Conservation (phyloP, 2,888 invertebrate genomes). For the Crepidodera aurea region DNA sequence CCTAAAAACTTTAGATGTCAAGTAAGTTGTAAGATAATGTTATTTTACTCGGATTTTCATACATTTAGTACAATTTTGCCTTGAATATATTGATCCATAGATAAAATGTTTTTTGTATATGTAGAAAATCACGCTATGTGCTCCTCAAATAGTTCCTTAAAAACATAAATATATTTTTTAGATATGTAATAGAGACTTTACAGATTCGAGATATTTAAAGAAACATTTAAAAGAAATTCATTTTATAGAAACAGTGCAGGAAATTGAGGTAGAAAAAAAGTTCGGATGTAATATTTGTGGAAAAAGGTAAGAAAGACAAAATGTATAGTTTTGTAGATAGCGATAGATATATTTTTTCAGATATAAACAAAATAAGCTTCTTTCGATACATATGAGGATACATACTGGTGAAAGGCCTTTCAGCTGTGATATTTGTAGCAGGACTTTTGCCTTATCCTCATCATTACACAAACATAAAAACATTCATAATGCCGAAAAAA, state of each 20-base stretch:
- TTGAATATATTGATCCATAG: background rate
- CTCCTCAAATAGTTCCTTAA: too few species aligned
- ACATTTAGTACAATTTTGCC: too few species aligned
- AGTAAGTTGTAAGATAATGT: conserved; percentile 41
- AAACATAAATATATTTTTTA: conserved; percentile 39
- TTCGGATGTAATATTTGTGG: conserved; percentile 57
- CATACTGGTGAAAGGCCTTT: conserved; percentile 59
- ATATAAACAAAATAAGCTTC: conserved; percentile 56
- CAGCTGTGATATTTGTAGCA: conserved; percentile 58
- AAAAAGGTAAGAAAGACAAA: conserved; percentile 58
- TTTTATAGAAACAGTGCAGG: conserved; percentile 44
- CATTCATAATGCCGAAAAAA: conserved; percentile 54
- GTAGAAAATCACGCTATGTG: too few species aligned
- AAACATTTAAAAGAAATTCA: conserved; percentile 54
- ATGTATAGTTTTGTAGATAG: background rate
- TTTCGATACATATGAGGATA: conserved; percentile 55
- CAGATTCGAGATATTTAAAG: conserved; percentile 52
- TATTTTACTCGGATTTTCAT: background rate
- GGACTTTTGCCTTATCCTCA: conserved; percentile 57
- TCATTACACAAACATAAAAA: conserved; percentile 57
- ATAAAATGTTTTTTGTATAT: too few species aligned
- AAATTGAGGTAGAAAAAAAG: conserved; percentile 51
- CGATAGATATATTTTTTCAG: conserved; percentile 41
- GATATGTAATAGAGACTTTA: conserved; percentile 56
- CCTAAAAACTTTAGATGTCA: conserved; percentile 48